Evolutionary conservation across 2,888 invertebrate species (phyloP), one percentile per base, ranked within the genome.

Genomic region (Serrognathus titanus): DNA sequence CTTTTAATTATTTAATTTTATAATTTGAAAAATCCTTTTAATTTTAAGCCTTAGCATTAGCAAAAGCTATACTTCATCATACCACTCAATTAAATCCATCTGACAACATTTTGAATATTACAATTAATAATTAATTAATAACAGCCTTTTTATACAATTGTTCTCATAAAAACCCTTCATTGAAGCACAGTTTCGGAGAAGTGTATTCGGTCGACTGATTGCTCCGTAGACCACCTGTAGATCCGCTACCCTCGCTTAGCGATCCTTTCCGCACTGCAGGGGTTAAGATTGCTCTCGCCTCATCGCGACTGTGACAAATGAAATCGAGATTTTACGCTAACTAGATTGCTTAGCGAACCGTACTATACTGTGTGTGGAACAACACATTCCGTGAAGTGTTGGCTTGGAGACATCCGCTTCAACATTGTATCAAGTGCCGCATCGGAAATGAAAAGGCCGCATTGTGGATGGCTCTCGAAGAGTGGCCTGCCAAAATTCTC

Each of bases 261-360:
- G 63, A 67, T 67, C 61, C 63, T 62, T 62, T 65, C 62, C 64
- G 67, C 69, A 51, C 66, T 47, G 55, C 61, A 61, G 66, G 68
- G 63, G 65, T 55, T 62, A 63, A 64, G 64, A 67, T 68, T 66
- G 63, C 64, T 65, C 62, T 62, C 61, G 48, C 46, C 58, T 50
- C 55, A 38, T 48, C 51, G 51, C 56, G 51, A 55, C 57, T 57
- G 64, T 64, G 67, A 68, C 66, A 67, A 69, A 69, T 67, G 66
- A 59, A 69, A 65, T 63, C 63, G 63, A 61, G 62, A 63, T 63
- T 64, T 61, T 63, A 61, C 60, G 65, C 65, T 69, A 70, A 70
- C 67, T 67, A 67, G 70, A 64, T 69, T 69, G 67, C 67, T 63
- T 66, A 68, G 53, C 66, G 63, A 62, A 66, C 61, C 68, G 67